These are phyloP conservation scores for Lamellibrachia satsuma DNA, from an alignment of 2,888 invertebrate species.

Conservation along the genomic window DNA sequence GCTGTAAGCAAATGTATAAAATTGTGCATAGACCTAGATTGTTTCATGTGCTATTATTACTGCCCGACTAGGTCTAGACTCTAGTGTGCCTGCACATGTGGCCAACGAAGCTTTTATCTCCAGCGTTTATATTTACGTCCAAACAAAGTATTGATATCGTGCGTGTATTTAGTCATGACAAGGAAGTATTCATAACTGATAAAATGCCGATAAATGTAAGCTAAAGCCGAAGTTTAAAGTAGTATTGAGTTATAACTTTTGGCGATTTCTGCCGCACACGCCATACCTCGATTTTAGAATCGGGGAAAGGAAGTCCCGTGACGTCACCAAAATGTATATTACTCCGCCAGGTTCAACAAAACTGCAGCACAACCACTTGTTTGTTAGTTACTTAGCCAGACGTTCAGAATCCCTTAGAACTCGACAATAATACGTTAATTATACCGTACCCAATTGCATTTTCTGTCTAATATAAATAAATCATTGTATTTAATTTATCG, in stretches of 20 bases:
- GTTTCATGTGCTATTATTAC: not conserved
- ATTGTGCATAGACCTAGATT: too few species aligned
- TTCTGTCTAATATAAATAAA: too few species aligned
- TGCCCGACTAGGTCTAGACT: not conserved
- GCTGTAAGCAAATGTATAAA: too few species aligned
- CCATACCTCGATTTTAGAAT: constrained; percentile 17
- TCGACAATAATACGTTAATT: not conserved
- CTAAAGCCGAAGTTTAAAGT: not conserved
- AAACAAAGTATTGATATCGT: not conserved
- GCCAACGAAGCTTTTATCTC: not conserved
- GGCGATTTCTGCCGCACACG: not conserved
- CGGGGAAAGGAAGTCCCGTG: constrained; percentile 12
- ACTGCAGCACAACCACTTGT: not conserved
- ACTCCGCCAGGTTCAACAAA: not conserved
- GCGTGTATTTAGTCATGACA: not conserved
- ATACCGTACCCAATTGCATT: too few species aligned
- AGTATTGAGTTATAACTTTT: not conserved
- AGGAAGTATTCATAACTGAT: not conserved
- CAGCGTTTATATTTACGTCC: not conserved
- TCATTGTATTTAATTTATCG: too few species aligned
- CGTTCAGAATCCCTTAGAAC: not conserved
- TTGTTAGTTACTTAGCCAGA: not conserved
- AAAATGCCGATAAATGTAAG: not conserved
- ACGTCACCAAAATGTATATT: not conserved
- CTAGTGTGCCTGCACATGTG: not conserved